A percentile compares a stretch with the other conserved stretches of the same genome.
Conservation (phyloP, 1,140 invertebrate genomes). For the Pseudomyrmex concolor region DNA sequence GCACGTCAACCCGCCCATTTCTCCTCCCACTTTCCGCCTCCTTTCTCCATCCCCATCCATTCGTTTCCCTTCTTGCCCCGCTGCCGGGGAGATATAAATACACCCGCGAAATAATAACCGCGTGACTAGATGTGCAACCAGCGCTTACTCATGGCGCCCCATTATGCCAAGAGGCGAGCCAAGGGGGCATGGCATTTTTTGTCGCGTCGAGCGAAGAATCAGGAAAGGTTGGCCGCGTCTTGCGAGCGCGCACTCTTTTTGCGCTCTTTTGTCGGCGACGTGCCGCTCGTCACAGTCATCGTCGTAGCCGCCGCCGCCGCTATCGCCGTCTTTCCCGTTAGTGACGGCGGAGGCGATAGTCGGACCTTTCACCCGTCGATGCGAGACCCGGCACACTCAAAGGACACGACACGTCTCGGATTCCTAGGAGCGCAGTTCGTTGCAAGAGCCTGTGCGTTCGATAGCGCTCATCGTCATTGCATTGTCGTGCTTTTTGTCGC, state of each 20-base stretch:
- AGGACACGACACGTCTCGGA: constrained; percentile 83
- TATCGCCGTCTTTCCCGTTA: constrained; percentile 60
- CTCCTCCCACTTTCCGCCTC: constrained; percentile 12
- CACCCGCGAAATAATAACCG: constrained; percentile 77
- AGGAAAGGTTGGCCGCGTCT: constrained; percentile 68
- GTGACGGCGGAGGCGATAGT: constrained; percentile 13
- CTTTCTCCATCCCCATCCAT: constrained; percentile 62
- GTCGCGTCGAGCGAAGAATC: constrained; percentile 70
- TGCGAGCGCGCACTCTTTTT: constrained; percentile 52
- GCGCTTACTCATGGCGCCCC: constrained; percentile 81
- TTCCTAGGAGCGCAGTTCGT: constrained; percentile 78
- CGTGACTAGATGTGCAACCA: constrained; percentile 74
- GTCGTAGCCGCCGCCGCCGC: constrained; percentile 45
- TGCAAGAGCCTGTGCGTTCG: constrained; percentile 71
- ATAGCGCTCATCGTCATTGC: neutral
- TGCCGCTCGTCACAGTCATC: neutral
- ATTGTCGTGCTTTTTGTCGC: constrained; percentile 50
- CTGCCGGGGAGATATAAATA: neutral
- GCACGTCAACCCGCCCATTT: neutral
- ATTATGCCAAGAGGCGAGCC: constrained; percentile 84
- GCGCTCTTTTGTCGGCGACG: constrained; percentile 27
- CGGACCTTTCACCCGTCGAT: constrained; percentile 34
- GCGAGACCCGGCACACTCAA: constrained; percentile 78
- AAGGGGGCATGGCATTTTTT: constrained; percentile 85
- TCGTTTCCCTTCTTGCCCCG: constrained; percentile 6